Evolutionary conservation across 1,140 invertebrate species (phyloP), one percentile per base, ranked within the genome.

Genomic region (Lepidurus couesii): DNA sequence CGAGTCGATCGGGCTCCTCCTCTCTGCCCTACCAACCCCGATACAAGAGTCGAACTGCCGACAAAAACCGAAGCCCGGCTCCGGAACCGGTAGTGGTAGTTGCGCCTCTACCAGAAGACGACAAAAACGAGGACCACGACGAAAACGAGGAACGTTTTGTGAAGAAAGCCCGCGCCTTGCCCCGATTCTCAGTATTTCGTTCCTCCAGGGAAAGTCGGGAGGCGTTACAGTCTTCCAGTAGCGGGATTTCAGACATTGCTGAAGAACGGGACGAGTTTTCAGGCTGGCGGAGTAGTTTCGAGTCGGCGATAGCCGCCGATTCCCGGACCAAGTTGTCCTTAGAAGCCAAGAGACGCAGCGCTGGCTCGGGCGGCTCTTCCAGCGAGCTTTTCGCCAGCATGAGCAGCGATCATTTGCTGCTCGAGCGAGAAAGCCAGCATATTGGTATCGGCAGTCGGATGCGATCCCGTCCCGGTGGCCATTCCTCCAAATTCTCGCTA

Each of bases 271-370:
- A 92, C n/a, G 93, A 95, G 83, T 86, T 93, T 75, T 95, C 95
- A 85, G 94, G 92, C 78, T 95, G 94, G 93, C 88, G 93, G 79
- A 93, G 93, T 77, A 95, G 93, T 85, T 95, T 95, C 85, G 94
- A 95, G 83, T 94, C 93, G 5, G 93, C 93, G 10, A 85, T 95
- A 45, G 89, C 95, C 84, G 92, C 92, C 42, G 93, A 95, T 83
- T 93, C 92, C 1, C 87, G 92, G 77, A 92, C 91, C 13, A 92
- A 91, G 80, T 85, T 93, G 43, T 91, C 91, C 75, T 86, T 92
- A 73, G 85, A 90, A 42, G 90, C 91, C 26, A 13, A 92, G 92
- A 65, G 53, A 43, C 91, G 90, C 91, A 79, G 80, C 74, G 77
- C 77, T 8, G 81, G 81, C 44, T 81, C 81, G 24, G 81, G 78